phyloP scores from a whole-genome alignment of 1,140 invertebrate genomes.

The Calephelis nemesis region DNA sequence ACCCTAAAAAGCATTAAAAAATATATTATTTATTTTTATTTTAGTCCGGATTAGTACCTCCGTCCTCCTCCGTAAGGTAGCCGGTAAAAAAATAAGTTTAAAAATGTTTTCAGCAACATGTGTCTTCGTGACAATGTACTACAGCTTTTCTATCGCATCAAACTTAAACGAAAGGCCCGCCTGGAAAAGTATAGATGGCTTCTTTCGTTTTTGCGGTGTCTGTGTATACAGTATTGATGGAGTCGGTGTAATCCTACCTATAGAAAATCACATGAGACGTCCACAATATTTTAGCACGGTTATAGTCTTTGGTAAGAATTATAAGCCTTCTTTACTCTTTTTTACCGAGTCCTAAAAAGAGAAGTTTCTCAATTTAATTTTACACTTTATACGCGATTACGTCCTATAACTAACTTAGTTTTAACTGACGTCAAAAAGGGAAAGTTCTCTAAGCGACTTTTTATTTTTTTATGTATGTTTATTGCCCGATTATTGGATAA shows the following conservation, averaged over 20 bases:
- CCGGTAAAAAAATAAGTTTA: too few species aligned
- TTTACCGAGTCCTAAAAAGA: too few species aligned
- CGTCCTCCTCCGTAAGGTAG: not conserved
- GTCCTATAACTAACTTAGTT: too few species aligned
- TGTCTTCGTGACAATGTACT: constrained; percentile 46
- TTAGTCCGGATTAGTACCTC: too few species aligned
- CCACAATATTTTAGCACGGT: constrained; percentile 45
- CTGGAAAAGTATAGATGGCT: constrained; percentile 49
- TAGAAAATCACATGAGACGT: constrained; percentile 59
- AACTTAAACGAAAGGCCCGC: constrained; percentile 42
- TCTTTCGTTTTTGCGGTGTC: constrained; percentile 49
- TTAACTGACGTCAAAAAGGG: too few species aligned
- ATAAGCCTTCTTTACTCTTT: not conserved
- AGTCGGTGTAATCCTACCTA: constrained; percentile 44
- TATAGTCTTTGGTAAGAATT: constrained; percentile 41
- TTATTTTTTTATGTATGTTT: too few species aligned
- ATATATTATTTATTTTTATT: too few species aligned
- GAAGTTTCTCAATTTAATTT: too few species aligned
- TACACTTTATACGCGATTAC: too few species aligned
- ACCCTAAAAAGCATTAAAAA: too few species aligned
- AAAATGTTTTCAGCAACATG: constrained; percentile 38
- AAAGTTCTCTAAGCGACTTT: too few species aligned
- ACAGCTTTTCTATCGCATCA: constrained; percentile 39
- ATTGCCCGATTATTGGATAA: too few species aligned
- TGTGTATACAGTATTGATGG: constrained; percentile 55